Conservation (phyloP, 2,888 invertebrate species). For the Actias luna region DNA sequence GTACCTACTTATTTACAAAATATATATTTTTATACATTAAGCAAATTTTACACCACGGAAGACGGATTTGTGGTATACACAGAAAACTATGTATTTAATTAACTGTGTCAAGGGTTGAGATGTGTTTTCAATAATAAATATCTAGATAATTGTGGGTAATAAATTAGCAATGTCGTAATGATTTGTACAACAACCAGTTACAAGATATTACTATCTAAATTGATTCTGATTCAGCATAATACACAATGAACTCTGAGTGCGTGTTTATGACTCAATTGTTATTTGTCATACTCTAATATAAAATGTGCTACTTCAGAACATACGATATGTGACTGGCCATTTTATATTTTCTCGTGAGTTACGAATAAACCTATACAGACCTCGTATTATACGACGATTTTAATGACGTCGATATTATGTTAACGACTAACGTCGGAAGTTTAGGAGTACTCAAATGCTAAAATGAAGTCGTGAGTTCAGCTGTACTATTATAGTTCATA, state of each 20-base stretch:
- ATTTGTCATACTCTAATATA: constrained; percentile 1
- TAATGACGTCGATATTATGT: constrained; percentile 22
- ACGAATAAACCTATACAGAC: not conserved
- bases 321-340: not conserved
- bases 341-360: not conserved
- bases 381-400: constrained; percentile 13
- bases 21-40: constrained; percentile 17
- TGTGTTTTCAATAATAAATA: not conserved
- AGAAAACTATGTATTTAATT: constrained; percentile 4
- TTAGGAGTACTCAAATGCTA: constrained; percentile 12
- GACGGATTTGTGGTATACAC: constrained; percentile 26
- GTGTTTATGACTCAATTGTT: not conserved
- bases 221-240: not conserved
- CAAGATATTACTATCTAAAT: not conserved
- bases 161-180: not conserved
- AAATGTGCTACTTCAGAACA: not conserved
- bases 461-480: constrained; percentile 35
- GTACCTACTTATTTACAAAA: not conserved
- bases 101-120: too few species aligned
- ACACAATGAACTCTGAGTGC: not conserved
- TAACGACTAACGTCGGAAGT: constrained; percentile 20
- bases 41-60: constrained; percentile 30
- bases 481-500: constrained; percentile 23
- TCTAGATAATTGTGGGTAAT: not conserved
- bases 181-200: not conserved